phyloP scores from a whole-genome alignment of 2,888 invertebrate species.

The Hemithea aestivaria region DNA sequence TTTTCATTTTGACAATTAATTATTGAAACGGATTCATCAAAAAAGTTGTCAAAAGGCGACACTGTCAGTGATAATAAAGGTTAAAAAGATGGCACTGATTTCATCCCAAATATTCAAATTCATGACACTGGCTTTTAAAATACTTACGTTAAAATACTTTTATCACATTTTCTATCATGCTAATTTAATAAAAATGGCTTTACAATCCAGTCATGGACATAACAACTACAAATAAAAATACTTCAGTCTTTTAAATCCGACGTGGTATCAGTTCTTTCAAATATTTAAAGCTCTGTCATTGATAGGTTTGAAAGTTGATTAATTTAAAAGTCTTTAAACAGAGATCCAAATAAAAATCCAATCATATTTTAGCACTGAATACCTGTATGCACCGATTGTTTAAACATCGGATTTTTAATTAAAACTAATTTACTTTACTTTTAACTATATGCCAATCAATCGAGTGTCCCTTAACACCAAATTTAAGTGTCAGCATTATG shows the following conservation, averaged over 20 bases:
- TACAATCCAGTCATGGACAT: constrained; percentile 59
- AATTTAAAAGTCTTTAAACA: constrained; percentile 14
- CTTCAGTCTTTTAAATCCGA: constrained; percentile 73
- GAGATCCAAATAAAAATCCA: constrained; percentile 24
- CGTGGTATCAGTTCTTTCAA: constrained; percentile 40
- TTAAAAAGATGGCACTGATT: constrained; percentile 62
- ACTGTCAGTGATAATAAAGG: constrained; percentile 59
- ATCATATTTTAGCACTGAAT: constrained; percentile 13
- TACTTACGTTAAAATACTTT: constrained; percentile 61
- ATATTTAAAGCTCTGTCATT: constrained; percentile 19
- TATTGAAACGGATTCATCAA: constrained; percentile 38
- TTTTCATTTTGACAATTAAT: constrained; percentile 21
- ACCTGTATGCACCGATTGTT: constrained; percentile 48
- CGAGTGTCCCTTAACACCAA: too few species aligned
- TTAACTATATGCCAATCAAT: constrained; percentile 1
- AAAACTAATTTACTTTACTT: constrained; percentile 50
- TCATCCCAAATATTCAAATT: constrained; percentile 43
- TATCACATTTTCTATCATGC: constrained; percentile 66
- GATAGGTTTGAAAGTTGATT: constrained; percentile 5
- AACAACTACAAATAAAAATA: constrained; percentile 52
- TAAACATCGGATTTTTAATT: constrained; percentile 53
- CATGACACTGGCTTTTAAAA: constrained; percentile 47
- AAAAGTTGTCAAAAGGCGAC: constrained; percentile 43
- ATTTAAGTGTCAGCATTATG: too few species aligned
- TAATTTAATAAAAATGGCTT: constrained; percentile 55